These are phyloP conservation scores for Caenorhabditis macrosperma DNA, from an alignment of 2,888 invertebrate species.

Conservation along the genomic window DNA sequence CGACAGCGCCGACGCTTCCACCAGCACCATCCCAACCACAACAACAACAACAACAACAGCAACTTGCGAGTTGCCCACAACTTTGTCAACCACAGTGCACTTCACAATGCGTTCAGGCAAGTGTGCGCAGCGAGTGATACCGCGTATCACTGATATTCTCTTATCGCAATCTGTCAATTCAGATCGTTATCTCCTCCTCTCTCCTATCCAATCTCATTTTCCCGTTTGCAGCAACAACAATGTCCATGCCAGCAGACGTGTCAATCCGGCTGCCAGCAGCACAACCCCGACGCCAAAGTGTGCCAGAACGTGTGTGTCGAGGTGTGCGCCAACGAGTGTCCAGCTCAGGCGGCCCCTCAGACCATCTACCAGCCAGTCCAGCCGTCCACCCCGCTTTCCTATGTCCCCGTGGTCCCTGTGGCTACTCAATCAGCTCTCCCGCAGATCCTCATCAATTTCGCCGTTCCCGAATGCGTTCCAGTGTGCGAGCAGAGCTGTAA, in stretches of 20 bases:
- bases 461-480: conserved; percentile 67
- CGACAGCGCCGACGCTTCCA: conserved; percentile 8
- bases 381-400: conserved; percentile 20
- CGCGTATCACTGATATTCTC: too few species aligned
- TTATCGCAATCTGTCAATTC: too few species aligned
- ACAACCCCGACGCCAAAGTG: conserved; percentile 55
- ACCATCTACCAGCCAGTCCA: conserved; percentile 38
- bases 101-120: conserved; percentile 64
- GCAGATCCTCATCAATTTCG: conserved; percentile 61
- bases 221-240: conserved; percentile 54
- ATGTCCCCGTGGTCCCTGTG: conserved; percentile 53
- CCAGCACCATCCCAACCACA: conserved; percentile 17
- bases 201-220: too few species aligned
- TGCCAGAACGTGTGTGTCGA: conserved; percentile 63
- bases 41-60: too few species aligned
- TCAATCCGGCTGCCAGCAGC: conserved; percentile 62
- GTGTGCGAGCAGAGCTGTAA: conserved; percentile 70
- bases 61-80: conserved; percentile 59
- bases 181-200: too few species aligned
- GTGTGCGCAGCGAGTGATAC: too few species aligned
- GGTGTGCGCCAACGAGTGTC: conserved; percentile 65
- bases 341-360: conserved; percentile 1
- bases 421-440: neutral
- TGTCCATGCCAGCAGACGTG: conserved; percentile 66
- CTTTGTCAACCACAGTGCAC: conserved; percentile 64